Conservation (phyloP, 2,113 vertebrate genomes). For the Toxotes chatareus region DNA sequence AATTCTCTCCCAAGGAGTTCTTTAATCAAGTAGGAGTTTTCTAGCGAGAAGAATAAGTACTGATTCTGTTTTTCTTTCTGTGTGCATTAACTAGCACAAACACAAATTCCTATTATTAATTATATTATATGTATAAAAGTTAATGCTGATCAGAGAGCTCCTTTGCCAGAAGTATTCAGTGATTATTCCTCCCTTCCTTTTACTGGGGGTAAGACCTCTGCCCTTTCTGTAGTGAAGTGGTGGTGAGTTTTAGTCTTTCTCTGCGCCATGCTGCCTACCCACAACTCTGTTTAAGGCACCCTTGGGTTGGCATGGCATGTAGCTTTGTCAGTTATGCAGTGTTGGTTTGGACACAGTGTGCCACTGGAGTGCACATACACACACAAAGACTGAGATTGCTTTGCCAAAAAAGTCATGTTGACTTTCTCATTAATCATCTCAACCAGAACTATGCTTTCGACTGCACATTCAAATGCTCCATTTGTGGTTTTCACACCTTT, state of each 20-base stretch:
- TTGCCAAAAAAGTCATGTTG: neutral
- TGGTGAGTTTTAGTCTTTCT: conserved; percentile 9
- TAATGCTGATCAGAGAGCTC: conserved; percentile 5
- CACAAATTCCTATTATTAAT: neutral
- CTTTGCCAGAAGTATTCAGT: neutral
- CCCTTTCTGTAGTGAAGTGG: conserved; percentile 18
- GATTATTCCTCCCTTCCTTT: neutral
- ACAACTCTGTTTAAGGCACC: conserved; percentile 16
- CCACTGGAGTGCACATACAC: neutral
- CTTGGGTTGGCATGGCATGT: conserved; percentile 26
- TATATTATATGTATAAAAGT: neutral
- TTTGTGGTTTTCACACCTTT: conserved; percentile 36
- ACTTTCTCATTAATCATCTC: conserved; percentile 43
- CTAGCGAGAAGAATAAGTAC: neutral
- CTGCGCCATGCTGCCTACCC: neutral
- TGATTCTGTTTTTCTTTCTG: neutral
- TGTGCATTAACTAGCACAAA: neutral
- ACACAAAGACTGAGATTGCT: neutral
- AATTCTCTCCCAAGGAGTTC: neutral
- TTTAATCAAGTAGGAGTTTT: conserved; percentile 9
- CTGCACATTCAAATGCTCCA: conserved; percentile 9
- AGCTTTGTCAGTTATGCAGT: conserved; percentile 41
- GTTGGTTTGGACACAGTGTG: conserved; percentile 14
- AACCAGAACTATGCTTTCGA: neutral
- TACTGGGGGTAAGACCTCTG: neutral